Percentiles rank a stretch among this genome's conserved stretches.
Conservation (phyloP, 2,113 vertebrate species). For the Elephas maximus region DNA sequence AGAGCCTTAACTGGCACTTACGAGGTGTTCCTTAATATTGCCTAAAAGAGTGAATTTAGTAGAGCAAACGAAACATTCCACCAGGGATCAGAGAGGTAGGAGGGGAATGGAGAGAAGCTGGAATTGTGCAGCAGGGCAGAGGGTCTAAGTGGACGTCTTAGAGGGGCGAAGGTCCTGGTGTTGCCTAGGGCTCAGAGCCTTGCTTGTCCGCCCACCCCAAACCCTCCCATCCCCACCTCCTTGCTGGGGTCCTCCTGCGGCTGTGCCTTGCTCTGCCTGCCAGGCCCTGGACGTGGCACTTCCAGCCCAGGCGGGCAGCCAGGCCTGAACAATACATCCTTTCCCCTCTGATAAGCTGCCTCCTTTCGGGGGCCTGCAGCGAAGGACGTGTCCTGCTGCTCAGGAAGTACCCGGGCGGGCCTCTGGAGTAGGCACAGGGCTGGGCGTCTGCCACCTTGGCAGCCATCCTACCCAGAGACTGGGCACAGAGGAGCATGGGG, state of each 20-base stretch:
- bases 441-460: background rate
- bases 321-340: slow-evolving; percentile 14
- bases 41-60: background rate
- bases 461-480: background rate
- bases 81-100: background rate
- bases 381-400: background rate
- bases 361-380: background rate
- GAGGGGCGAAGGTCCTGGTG: background rate
- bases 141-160: background rate
- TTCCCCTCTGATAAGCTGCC: slow-evolving; percentile 38
- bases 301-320: background rate
- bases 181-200: too few relatives aligned
- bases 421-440: background rate
- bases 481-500: background rate
- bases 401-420: slow-evolving; percentile 9
- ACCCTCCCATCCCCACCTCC: background rate
- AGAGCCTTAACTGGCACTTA: background rate
- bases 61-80: background rate
- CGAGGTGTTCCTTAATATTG: background rate
- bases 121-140: background rate
- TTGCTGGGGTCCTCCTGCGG: background rate
- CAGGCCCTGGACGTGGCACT: background rate
- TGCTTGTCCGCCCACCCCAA: background rate
- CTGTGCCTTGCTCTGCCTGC: background rate
- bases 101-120: background rate